Percentiles rank a stretch among this genome's conserved stretches.
phyloP scores from a whole-genome alignment of 2,888 invertebrate species.

The Eupithecia tripunctaria region DNA sequence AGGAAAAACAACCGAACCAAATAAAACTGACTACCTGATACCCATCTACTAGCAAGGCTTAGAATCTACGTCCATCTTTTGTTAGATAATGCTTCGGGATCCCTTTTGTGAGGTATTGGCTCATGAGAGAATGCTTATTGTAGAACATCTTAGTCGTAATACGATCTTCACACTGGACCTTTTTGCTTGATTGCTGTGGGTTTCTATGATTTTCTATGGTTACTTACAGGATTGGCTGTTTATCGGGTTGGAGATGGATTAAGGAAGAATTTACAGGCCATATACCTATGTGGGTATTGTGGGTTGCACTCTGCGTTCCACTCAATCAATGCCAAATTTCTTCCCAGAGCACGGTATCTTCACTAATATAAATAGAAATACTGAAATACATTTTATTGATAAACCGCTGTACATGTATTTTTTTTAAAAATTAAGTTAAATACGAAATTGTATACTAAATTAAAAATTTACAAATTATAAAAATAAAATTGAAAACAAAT shows the following conservation, averaged over 20 bases:
- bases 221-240: conserved; percentile 5
- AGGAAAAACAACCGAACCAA: neutral
- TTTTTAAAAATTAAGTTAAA: no score
- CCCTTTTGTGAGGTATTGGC: conserved; percentile 31
- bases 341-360: no score
- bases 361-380: no score
- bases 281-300: no score
- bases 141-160: conserved; percentile 32
- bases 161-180: conserved; percentile 27
- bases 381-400: no score
- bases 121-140: conserved; percentile 31
- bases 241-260: neutral
- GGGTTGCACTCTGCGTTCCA: no score
- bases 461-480: no score
- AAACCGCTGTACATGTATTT: no score
- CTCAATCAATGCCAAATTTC: no score
- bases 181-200: conserved; percentile 23
- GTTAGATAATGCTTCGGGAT: conserved; percentile 33
- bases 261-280: neutral
- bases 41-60: conserved; percentile 7
- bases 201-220: conserved; percentile 6
- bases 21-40: neutral
- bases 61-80: conserved; percentile 27
- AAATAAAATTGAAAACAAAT: no score
- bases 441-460: no score